Evolutionary conservation across 2,888 invertebrate species (phyloP).

Genomic region (Campoplex capitator): DNA sequence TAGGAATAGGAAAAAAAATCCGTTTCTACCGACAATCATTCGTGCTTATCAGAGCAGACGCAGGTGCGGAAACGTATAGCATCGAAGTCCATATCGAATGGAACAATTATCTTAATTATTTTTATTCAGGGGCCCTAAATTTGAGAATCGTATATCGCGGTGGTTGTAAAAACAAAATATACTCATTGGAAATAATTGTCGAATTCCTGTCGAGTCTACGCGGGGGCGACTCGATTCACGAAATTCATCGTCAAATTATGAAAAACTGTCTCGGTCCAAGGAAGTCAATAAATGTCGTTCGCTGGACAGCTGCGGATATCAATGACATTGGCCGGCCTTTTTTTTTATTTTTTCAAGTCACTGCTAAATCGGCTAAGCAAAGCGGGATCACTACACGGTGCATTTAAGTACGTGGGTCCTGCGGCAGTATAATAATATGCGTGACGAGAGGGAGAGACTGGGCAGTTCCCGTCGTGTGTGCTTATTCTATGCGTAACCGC

Average conservation of each 20-base stretch:
- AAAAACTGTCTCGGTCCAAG: slow-evolving; percentile 55
- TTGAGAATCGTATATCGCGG: neutral
- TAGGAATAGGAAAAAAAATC: slow-evolving; percentile 8
- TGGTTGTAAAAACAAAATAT: slow-evolving; percentile 20
- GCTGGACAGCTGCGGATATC: slow-evolving; percentile 68
- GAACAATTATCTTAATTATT: slow-evolving; percentile 17
- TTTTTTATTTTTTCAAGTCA: slow-evolving; percentile 25
- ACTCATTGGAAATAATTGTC: slow-evolving; percentile 24
- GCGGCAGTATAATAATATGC: slow-evolving; percentile 65
- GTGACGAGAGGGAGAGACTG: slow-evolving; percentile 51
- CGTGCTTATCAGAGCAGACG: neutral
- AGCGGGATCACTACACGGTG: slow-evolving; percentile 27
- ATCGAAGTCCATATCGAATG: neutral
- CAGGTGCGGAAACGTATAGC: slow-evolving; percentile 11
- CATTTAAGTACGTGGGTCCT: slow-evolving; percentile 50
- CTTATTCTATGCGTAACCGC: slow-evolving; percentile 63
- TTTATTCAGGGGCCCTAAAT: neutral
- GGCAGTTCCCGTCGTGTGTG: slow-evolving; percentile 52
- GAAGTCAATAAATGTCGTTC: slow-evolving; percentile 60
- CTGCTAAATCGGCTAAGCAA: slow-evolving; percentile 48
- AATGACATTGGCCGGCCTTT: slow-evolving; percentile 61
- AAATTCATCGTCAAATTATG: slow-evolving; percentile 48
- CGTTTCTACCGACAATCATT: neutral
- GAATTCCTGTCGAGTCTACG: slow-evolving; percentile 19
- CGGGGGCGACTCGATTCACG: slow-evolving; percentile 21